These are phyloP conservation scores for Malthinus seriepunctatus DNA, from an alignment of 2,888 invertebrate genomes.

Conservation along the genomic window DNA sequence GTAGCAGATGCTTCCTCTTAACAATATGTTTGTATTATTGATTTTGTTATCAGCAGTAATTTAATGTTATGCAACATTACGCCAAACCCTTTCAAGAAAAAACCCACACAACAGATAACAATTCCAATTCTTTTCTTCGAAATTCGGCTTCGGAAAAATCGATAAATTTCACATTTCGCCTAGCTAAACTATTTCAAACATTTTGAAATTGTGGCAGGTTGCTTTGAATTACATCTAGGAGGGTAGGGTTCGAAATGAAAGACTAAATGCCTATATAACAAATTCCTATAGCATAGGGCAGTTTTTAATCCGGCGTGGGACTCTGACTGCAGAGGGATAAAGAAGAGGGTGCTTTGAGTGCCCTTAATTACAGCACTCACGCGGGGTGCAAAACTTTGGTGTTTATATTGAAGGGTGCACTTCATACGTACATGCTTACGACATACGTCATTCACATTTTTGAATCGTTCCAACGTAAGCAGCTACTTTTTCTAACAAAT, in stretches of 20 bases:
- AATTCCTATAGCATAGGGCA: conserved; percentile 39
- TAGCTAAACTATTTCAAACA: not conserved
- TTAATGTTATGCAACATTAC: too few species aligned
- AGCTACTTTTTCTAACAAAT: not conserved
- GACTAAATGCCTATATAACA: conserved; percentile 32
- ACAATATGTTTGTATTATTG: too few species aligned
- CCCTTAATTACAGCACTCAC: conserved; percentile 54
- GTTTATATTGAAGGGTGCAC: conserved; percentile 40
- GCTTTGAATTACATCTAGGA: not conserved
- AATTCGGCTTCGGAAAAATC: not conserved
- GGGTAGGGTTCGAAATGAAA: conserved; percentile 1
- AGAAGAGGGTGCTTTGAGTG: conserved; percentile 49
- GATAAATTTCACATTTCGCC: not conserved
- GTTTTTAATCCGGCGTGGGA: conserved; percentile 51
- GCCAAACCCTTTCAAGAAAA: too few species aligned
- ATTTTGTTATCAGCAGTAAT: not conserved
- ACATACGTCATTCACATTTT: conserved; percentile 20
- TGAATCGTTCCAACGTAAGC: not conserved
- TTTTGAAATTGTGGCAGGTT: not conserved
- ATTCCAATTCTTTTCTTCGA: not conserved
- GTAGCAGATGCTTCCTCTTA: conserved; percentile 1
- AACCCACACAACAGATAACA: not conserved
- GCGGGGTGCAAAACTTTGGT: conserved; percentile 40
- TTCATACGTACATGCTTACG: conserved; percentile 13
- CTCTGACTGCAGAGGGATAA: conserved; percentile 35